Evolutionary conservation across 2,888 invertebrate genomes (phyloP).

Genomic region (Calliphora vomitoria): DNA sequence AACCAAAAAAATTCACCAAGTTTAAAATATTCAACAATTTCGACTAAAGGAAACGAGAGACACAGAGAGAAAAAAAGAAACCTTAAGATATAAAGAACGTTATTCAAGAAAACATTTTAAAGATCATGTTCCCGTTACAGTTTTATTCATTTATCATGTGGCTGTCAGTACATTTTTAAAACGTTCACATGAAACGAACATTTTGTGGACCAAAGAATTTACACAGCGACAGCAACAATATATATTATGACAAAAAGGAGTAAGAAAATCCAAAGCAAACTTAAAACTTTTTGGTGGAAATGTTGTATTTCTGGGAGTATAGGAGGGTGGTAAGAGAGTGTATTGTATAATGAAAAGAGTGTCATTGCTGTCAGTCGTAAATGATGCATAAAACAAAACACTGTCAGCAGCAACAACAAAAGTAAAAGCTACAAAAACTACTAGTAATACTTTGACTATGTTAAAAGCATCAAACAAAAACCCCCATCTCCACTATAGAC

Average conservation of each 20-base stretch:
- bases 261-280: slow-evolving; percentile 37
- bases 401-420: not conserved
- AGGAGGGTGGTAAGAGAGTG: not conserved
- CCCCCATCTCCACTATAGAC: too few species aligned
- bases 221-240: slow-evolving; percentile 12
- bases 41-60: not conserved
- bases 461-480: too few species aligned
- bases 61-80: not conserved
- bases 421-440: slow-evolving; percentile 17
- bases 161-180: slow-evolving; percentile 69
- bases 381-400: slow-evolving; percentile 64
- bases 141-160: slow-evolving; percentile 75
- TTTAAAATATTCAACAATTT: slow-evolving; percentile 14
- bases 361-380: slow-evolving; percentile 53
- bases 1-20: not conserved
- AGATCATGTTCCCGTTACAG: slow-evolving; percentile 69
- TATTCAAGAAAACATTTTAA: slow-evolving; percentile 68
- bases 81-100: not conserved
- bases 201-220: slow-evolving; percentile 43
- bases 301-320: not conserved
- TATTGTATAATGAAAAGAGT: slow-evolving; percentile 21
- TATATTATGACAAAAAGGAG: slow-evolving; percentile 3
- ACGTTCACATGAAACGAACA: slow-evolving; percentile 23
- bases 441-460: not conserved
- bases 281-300: slow-evolving; percentile 28